phyloP scores from a whole-genome alignment of 2,113 vertebrate genomes.

The Mastomys natalensis region DNA sequence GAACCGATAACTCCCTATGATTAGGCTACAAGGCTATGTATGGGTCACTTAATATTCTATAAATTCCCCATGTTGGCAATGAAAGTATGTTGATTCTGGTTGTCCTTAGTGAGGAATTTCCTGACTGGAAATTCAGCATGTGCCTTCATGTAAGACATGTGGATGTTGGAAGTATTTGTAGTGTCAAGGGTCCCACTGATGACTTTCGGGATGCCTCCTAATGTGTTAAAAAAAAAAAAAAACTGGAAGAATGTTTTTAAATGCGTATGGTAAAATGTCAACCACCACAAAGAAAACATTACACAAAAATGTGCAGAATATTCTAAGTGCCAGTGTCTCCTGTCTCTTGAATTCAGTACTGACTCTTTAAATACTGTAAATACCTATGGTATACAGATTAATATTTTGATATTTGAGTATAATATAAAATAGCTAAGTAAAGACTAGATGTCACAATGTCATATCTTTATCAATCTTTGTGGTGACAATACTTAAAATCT shows the following conservation, averaged over 20 bases:
- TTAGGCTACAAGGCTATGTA: background rate
- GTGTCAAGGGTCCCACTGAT: background rate
- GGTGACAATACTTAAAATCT: background rate
- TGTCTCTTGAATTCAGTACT: conserved; percentile 1
- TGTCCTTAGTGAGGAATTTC: background rate
- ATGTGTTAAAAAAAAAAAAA: background rate
- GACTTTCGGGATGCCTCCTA: background rate
- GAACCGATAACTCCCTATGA: background rate
- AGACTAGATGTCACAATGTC: background rate
- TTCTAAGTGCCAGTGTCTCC: background rate
- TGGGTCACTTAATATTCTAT: background rate
- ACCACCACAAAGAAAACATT: no score
- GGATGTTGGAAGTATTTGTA: background rate
- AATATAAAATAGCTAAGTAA: background rate
- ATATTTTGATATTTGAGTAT: background rate
- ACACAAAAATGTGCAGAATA: background rate
- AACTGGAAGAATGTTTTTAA: background rate
- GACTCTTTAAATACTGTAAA: background rate
- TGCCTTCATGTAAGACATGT: background rate
- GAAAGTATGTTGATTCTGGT: background rate
- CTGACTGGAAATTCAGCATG: background rate
- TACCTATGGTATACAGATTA: background rate
- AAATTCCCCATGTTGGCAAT: background rate
- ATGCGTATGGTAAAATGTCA: background rate
- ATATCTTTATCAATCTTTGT: background rate